phyloP scores from a whole-genome alignment of 1,140 invertebrate genomes.

The Epicauta chinensis region DNA sequence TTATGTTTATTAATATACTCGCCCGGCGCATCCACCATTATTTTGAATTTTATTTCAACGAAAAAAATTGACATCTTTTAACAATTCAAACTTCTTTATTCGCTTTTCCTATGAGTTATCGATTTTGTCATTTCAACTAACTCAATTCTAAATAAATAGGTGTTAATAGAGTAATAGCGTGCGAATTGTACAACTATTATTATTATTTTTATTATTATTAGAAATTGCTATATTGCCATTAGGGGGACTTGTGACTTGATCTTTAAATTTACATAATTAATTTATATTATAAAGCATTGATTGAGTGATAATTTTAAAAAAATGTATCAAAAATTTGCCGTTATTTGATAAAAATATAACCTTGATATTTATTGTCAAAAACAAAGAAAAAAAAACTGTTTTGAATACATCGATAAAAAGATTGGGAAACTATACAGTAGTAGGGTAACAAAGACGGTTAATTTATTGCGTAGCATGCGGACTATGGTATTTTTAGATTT shows the following conservation, averaged over 20 bases:
- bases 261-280: constrained; percentile 18
- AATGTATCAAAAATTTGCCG: constrained; percentile 1
- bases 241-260: constrained; percentile 3
- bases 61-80: too few species aligned
- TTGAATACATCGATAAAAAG: constrained; percentile 16
- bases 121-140: too few species aligned
- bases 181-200: not conserved
- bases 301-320: not conserved
- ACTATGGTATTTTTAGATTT: constrained; percentile 18
- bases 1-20: too few species aligned
- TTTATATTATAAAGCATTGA: constrained; percentile 6
- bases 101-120: too few species aligned
- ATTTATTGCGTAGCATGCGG: constrained; percentile 15
- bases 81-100: too few species aligned
- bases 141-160: too few species aligned
- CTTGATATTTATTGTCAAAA: constrained; percentile 20
- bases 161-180: constrained; percentile 2
- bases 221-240: not conserved
- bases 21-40: too few species aligned
- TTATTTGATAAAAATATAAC: constrained; percentile 12
- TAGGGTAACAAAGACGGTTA: constrained; percentile 12
- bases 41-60: too few species aligned
- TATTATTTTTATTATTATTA: too few species aligned
- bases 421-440: constrained; percentile 7
- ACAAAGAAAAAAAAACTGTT: constrained; percentile 9